Evolutionary conservation across 2,797 vertebrate species (phyloP), one percentile per base, ranked within the genome.

Genomic region (Ptychobarbus kaznakovi): DNA sequence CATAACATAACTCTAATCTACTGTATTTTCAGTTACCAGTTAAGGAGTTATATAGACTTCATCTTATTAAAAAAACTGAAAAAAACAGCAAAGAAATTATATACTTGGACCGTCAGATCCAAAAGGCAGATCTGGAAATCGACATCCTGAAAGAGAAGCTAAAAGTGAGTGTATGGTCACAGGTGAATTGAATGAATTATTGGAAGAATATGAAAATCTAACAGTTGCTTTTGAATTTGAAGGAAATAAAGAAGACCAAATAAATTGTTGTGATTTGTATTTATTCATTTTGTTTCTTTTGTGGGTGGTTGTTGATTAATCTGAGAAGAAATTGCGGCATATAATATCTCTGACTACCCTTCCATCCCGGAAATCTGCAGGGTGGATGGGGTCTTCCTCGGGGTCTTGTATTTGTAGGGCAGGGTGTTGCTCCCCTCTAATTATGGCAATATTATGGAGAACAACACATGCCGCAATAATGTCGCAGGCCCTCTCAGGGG

Each of bases 361-460:
- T 22, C 73, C 73, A 75, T 75, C 49, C 73, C 53, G 73, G 46
- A 51, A 75, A 75, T 53, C 73, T 51, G 46, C 73, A 6, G 73
- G 73, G 16, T 53, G 28, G n/a, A 75, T 75, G 28, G 25, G 15
- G 46, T 32, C 46, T 51, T 73, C 70, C 70, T 73, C 70, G 0
- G 70, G 38, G 38, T n/a, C n/a, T n/a, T n/a, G n/a, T n/a, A n/a
- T n/a, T n/a, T n/a, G n/a, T n/a, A n/a, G n/a, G n/a, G n/a, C 6
- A 40, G 65, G 32, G 5, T 63, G 61, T 68, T 68, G 65, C 6
- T 68, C 28, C 65, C 11, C 25, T 68, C 32, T 38, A 68, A 68
- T 1, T 2, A 68, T 35, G 15, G 15, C 65, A 49, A 56, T 56
- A 22, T 56, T 56, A 22, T 56, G 20, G 53, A 56, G 53, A 56